Percentiles rank a stretch among this genome's conserved stretches.
These are phyloP conservation scores for Crax fasciolata DNA, from an alignment of 2,797 vertebrate species.

Conservation along the genomic window DNA sequence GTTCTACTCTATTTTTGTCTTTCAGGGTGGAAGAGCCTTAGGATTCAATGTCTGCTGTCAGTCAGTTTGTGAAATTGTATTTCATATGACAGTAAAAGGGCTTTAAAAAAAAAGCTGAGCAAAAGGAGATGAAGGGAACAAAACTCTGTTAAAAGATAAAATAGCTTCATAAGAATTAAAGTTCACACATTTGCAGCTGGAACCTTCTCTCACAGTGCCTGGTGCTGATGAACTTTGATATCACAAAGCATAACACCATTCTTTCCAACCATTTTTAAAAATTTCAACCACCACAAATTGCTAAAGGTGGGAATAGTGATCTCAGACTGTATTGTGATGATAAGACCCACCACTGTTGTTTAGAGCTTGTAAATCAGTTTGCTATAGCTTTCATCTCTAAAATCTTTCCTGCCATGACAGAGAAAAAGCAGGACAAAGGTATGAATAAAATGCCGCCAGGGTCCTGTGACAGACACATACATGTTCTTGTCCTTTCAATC, in stretches of 20 bases:
- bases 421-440: conserved; percentile 31
- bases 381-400: background rate
- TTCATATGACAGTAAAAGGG: conserved; percentile 40
- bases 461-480: background rate
- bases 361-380: conserved; percentile 43
- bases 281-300: conserved; percentile 8
- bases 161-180: conserved; percentile 30
- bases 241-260: background rate
- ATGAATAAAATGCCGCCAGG: background rate
- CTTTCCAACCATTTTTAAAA: background rate
- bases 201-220: background rate
- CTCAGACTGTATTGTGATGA: background rate
- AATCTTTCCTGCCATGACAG: conserved; percentile 10
- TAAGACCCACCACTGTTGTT: background rate
- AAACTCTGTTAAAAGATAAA: conserved; percentile 57
- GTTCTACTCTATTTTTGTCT: conserved; percentile 37
- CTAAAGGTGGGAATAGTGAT: conserved; percentile 3
- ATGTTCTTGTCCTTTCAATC: conserved; percentile 23
- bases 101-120: background rate
- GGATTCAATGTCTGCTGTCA: conserved; percentile 18
- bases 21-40: conserved; percentile 30
- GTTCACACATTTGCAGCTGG: background rate
- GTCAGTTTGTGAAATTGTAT: conserved; percentile 45
- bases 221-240: conserved; percentile 32
- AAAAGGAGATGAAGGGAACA: conserved; percentile 46